Percentiles rank a stretch among this genome's conserved stretches.
Evolutionary conservation across 2,113 vertebrate genomes (phyloP).

Genomic region (Prolemur simus): DNA sequence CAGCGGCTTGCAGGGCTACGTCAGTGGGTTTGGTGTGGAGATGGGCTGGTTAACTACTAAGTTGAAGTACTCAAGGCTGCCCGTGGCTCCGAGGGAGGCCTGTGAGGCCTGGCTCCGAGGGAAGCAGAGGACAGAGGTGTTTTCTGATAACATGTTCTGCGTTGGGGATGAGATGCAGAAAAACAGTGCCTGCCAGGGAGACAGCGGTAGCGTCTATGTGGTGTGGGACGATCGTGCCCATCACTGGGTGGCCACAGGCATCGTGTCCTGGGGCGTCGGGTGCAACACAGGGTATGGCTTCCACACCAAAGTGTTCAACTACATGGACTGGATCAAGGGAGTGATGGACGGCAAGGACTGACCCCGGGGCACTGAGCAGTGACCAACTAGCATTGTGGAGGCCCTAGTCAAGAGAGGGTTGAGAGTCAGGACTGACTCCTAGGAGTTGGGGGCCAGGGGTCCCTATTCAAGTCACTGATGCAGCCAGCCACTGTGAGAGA

Average conservation of each 20-base stretch:
- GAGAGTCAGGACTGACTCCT: background rate
- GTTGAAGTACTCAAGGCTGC: slow-evolving; percentile 84
- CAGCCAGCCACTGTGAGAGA: background rate
- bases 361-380: background rate
- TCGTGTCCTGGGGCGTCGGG: slow-evolving; percentile 87
- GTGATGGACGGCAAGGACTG: slow-evolving; percentile 65
- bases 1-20: slow-evolving; percentile 78
- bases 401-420: background rate
- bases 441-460: rapidly evolving
- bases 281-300: slow-evolving; percentile 86
- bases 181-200: slow-evolving; percentile 84
- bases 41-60: slow-evolving; percentile 35
- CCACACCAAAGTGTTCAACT: slow-evolving; percentile 86
- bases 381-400: background rate
- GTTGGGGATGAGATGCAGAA: slow-evolving; percentile 70
- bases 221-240: slow-evolving; percentile 63
- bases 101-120: slow-evolving; percentile 77
- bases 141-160: slow-evolving; percentile 88
- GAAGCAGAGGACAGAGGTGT: slow-evolving; percentile 61
- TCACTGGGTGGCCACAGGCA: slow-evolving; percentile 84
- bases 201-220: slow-evolving; percentile 83
- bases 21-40: slow-evolving; percentile 90
- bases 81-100: slow-evolving; percentile 23
- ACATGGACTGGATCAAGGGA: slow-evolving; percentile 85
- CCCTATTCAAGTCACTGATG: background rate